phyloP scores from a whole-genome alignment of 2,888 invertebrate species.

The Netelia fuscicornis region DNA sequence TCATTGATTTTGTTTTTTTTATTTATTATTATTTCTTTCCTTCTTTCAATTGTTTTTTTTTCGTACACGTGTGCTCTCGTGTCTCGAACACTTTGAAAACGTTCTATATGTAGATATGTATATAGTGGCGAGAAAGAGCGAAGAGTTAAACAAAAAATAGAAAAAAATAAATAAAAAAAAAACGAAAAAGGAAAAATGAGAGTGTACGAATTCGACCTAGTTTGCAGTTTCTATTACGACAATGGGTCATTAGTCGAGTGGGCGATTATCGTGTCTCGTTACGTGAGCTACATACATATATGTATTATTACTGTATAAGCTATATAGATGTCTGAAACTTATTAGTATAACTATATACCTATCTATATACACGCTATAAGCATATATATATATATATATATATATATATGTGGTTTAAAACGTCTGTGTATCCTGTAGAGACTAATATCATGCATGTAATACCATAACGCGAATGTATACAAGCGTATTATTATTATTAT shows the following conservation, averaged over 20 bases:
- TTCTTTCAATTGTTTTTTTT: constrained; percentile 8
- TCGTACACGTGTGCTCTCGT: not conserved
- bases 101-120: not conserved
- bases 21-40: not conserved
- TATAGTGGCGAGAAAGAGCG: constrained; percentile 21
- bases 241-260: constrained; percentile 69
- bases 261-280: constrained; percentile 69
- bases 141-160: not conserved
- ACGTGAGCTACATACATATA: constrained; percentile 32
- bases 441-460: not conserved
- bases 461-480: not conserved
- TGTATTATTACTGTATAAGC: constrained; percentile 3
- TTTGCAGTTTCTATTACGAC: constrained; percentile 68
- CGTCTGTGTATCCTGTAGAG: not conserved
- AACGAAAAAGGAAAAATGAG: constrained; percentile 43
- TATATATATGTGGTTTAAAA: not conserved
- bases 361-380: not conserved
- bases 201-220: constrained; percentile 64
- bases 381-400: not conserved
- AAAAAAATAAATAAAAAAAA: not conserved
- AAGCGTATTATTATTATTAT: not conserved
- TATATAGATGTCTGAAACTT: constrained; percentile 12
- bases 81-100: not conserved
- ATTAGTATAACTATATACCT: not conserved
- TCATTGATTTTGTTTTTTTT: constrained; percentile 18